Evolutionary conservation across 1,140 invertebrate genomes (phyloP).

Genomic region (Tyrophagus putrescentiae): DNA sequence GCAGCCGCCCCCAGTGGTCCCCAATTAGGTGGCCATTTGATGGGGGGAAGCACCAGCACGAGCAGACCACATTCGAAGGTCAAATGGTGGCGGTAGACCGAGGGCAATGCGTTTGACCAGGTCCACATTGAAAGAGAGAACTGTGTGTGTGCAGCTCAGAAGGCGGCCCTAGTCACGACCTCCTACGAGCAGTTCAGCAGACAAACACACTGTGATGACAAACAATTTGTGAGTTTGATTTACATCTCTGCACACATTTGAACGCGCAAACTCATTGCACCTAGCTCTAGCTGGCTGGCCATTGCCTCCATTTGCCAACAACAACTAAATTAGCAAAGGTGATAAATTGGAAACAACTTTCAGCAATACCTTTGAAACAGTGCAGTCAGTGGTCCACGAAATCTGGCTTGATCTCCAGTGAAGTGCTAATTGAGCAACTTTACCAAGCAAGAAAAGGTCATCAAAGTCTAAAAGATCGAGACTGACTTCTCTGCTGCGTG

Average conservation of each 20-base stretch:
- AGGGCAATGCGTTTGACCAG: too few species aligned
- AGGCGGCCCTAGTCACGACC: background rate
- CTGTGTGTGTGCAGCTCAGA: background rate
- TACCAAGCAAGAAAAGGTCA: background rate
- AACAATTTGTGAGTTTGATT: conserved; percentile 12
- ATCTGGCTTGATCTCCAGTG: too few species aligned
- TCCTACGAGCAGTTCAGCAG: background rate
- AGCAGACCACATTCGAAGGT: too few species aligned
- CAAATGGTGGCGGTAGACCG: too few species aligned
- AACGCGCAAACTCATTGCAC: background rate
- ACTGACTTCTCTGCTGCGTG: too few species aligned
- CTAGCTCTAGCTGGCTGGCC: background rate
- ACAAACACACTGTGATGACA: background rate
- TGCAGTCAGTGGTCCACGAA: too few species aligned
- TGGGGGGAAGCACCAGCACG: too few species aligned
- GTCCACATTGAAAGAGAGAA: too few species aligned
- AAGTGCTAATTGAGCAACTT: conserved; percentile 10
- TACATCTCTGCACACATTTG: background rate
- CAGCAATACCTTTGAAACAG: too few species aligned
- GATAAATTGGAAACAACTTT: conserved; percentile 1
- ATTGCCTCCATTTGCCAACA: background rate
- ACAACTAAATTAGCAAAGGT: conserved; percentile 7
- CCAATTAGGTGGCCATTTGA: too few species aligned
- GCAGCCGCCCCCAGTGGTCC: too few species aligned
- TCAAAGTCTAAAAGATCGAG: too few species aligned